Evolutionary conservation across 1,140 invertebrate species (phyloP).

Genomic region (Anoplolepis gracilipes): DNA sequence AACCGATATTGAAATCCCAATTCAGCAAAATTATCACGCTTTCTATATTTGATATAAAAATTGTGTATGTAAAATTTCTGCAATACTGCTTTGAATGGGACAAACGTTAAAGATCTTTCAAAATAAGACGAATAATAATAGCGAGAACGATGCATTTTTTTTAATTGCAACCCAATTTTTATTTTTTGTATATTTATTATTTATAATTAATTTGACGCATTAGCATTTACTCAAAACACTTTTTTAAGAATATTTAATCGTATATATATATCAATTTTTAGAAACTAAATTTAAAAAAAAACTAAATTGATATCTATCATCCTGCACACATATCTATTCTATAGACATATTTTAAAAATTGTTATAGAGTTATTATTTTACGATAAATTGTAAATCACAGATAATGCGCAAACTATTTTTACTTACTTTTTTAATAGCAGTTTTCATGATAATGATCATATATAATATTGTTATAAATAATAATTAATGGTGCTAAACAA

Average conservation of each 20-base stretch:
- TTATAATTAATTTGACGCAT: background rate
- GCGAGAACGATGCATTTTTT: background rate
- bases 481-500: slow-evolving; percentile 1
- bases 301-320: slow-evolving; percentile 2
- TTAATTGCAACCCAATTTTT: background rate
- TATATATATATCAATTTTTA: background rate
- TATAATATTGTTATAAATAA: slow-evolving; percentile 6
- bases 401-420: slow-evolving; percentile 14
- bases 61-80: background rate
- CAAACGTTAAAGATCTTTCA: background rate
- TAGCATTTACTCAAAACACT: background rate
- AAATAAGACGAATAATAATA: background rate
- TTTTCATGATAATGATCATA: background rate
- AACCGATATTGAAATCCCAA: background rate
- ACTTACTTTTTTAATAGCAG: background rate
- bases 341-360: slow-evolving; percentile 28
- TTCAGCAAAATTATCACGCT: background rate
- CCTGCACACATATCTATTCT: background rate
- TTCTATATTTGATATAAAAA: background rate
- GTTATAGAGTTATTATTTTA: background rate
- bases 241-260: slow-evolving; percentile 1
- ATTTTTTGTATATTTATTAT: slow-evolving; percentile 23
- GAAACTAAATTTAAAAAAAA: background rate
- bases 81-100: background rate
- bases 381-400: background rate